Evolutionary conservation across 2,113 vertebrate species (phyloP), one percentile per base, ranked within the genome.

Genomic region (Ochotona curzoniae): DNA sequence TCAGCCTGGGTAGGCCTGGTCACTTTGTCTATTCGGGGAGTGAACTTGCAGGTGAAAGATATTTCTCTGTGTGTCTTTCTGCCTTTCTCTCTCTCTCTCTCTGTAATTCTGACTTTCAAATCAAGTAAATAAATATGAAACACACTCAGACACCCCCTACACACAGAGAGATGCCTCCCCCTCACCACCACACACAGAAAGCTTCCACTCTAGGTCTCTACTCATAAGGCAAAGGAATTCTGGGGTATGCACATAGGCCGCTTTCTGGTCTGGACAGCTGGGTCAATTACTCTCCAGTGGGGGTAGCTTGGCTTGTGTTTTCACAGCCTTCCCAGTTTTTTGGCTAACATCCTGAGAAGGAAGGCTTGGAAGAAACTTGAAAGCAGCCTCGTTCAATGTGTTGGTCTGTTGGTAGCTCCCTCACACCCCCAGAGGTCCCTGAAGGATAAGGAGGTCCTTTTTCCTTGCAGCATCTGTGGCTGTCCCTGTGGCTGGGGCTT

Each of bases 261-360:
- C 44, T 11, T 32, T 25, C 44, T n/a, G 5, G 5, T 0, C 0
- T 2, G 8, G 30, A 13, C 18, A 32, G 28, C 30, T 23, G 6
- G 11, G 87, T n/a, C 54, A 18, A 4, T 57, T 8, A 0, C 38
- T 66, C 13, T 74, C 38, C 47, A 17, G 4, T 10, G 1, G 2
- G 28, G 4, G 67, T 7, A 15, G 14, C 32, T 61, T 17, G 23
- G 49, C 25, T 21, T 67, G 2, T 20, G 47, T 15, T 49, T 83
- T 69, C n/a, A 11, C 13, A 10, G 18, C 89, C 35, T 83, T 28
- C 60, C 57, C 28, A 18, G n/a, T 25, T 85, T 21, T 63, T 76
- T 91, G 11, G 14, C 60, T 87, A 80, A 74, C 44, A 73, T 60
- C 7, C n/a, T 87, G 21, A 67, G 81, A 69, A 81, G 44, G 64